phyloP scores from a whole-genome alignment of 2,888 invertebrate species.

The Nomada goodeniana region DNA sequence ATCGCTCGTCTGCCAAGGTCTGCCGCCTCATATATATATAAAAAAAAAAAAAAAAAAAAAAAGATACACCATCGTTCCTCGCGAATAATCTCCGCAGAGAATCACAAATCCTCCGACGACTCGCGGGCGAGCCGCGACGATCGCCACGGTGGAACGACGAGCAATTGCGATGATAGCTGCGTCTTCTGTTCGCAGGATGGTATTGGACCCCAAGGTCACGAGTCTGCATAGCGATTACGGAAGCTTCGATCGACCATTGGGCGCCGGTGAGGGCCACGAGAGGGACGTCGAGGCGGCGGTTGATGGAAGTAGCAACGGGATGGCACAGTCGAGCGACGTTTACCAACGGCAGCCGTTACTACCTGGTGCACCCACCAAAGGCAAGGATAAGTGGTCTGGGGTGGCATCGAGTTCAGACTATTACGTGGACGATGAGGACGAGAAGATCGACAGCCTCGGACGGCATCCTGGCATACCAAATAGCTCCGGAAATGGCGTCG shows the following conservation, averaged over 20 bases:
- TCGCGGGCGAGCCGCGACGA: neutral
- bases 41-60: neutral
- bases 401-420: slow-evolving; percentile 83
- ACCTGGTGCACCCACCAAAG: slow-evolving; percentile 84
- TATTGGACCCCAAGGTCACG: slow-evolving; percentile 87
- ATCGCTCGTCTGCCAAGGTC: neutral
- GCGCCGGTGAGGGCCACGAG: slow-evolving; percentile 78
- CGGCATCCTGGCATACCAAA: slow-evolving; percentile 79
- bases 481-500: slow-evolving; percentile 85
- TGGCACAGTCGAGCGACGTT: slow-evolving; percentile 85
- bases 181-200: slow-evolving; percentile 85
- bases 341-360: slow-evolving; percentile 87
- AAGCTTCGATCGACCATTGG: slow-evolving; percentile 86
- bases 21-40: neutral
- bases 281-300: slow-evolving; percentile 84
- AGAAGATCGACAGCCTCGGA: slow-evolving; percentile 83
- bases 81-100: neutral
- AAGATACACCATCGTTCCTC: neutral
- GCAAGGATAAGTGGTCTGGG: slow-evolving; percentile 85
- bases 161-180: slow-evolving; percentile 34
- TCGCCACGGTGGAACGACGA: neutral
- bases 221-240: slow-evolving; percentile 87
- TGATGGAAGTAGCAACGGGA: slow-evolving; percentile 83
- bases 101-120: neutral
- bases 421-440: slow-evolving; percentile 85